Percentiles rank a stretch among this genome's conserved stretches.
Evolutionary conservation across 2,113 vertebrate species (phyloP).

Genomic region (Scytalopus superciliaris): DNA sequence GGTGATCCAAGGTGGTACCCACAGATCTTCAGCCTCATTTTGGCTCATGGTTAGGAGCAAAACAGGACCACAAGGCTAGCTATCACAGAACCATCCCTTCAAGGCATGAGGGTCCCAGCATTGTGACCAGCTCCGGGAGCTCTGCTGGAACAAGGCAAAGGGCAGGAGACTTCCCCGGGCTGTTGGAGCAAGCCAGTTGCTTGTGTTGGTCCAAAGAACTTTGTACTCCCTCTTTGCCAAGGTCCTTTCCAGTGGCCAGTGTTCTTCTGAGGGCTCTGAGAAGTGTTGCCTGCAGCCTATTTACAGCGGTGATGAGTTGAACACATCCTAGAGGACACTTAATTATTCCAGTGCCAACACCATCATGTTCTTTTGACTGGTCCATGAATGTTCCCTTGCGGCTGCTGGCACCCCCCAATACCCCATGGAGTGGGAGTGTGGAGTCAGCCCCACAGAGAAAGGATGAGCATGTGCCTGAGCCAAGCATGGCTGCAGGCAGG

Average conservation of each 20-base stretch:
- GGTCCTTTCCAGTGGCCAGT: background rate
- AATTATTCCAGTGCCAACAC: background rate
- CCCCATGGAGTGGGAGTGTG: fast-evolving
- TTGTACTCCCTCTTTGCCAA: background rate
- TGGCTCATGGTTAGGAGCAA: background rate
- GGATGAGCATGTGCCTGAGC: background rate
- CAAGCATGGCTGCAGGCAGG: fast-evolving
- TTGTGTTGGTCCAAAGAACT: background rate
- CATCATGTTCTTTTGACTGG: background rate
- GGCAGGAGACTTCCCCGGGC: fast-evolving
- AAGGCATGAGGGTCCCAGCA: background rate
- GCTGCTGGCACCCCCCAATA: background rate
- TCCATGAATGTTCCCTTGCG: background rate
- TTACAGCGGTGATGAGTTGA: background rate
- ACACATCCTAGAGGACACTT: fast-evolving
- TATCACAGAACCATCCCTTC: background rate
- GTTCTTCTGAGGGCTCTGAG: background rate
- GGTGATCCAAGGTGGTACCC: background rate
- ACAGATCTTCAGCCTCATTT: background rate
- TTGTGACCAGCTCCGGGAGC: fast-evolving
- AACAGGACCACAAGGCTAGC: background rate
- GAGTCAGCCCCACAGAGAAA: fast-evolving
- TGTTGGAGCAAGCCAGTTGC: background rate
- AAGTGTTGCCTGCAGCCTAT: background rate
- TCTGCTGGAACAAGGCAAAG: background rate